Base-by-base conservation (phyloP, 2,888 invertebrate species). In the Synergus gifuensis region DNA sequence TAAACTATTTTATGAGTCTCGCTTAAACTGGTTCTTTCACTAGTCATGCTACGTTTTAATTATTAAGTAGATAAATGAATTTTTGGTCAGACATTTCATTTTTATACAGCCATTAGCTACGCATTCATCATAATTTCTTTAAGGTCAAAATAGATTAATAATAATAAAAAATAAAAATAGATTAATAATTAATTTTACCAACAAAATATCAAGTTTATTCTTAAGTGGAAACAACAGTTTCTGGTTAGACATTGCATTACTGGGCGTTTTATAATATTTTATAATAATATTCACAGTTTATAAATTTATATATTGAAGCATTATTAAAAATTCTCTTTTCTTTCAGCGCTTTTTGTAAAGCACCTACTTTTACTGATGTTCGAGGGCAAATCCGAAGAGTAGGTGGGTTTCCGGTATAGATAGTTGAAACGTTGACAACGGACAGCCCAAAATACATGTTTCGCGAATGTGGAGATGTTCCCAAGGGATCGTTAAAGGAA, bases 401-500 rank as follows among this genome's bases (percentile, higher is more conserved):
- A 42, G n/a, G 4, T 66, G 42, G 42, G 11, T 42, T 64, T 64
- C 9, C n/a, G n/a, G 16, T n/a, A 7, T 46, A n/a, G 22, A 44
- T 28, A 8, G 14, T 22, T 8, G 49, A 73, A 73, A 73, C 16
- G 18, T 28, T 36, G 69, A 69, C 49, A 4, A 8, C 28, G 49
- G 28, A 22, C 36, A 46, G 16, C 16, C 54, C 1, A 16, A 36
- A 49, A 82, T 86, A 87, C 85, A 86, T 85, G 85, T 82, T 85
- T 86, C 82, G 82, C 84, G 81, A 85, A 83, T 85, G 86, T 81
- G 83, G 83, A 87, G 86, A 86, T 86, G 76, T 85, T 86, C 83
- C 84, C 86, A 83, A 83, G 87, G 83, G 87, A 84, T 87, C 86
- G 86, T 86, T 88, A 88, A 81, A 84, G 85, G 84, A 86, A 87